Evolutionary conservation across 2,113 vertebrate genomes (phyloP), one percentile per base, ranked within the genome.

Genomic region (Haemorhous mexicanus): DNA sequence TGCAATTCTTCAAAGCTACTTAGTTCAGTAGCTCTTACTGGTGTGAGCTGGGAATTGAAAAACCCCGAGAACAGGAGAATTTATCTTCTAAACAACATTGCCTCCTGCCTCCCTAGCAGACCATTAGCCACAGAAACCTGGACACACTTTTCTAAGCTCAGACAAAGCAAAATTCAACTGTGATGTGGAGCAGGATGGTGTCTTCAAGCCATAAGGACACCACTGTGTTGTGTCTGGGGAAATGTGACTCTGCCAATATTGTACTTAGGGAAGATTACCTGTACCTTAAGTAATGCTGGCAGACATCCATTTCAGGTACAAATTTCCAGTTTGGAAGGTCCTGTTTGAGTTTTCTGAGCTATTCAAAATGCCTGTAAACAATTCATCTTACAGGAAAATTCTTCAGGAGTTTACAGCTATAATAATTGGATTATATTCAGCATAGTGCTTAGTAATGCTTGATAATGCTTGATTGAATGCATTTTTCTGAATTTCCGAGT

Each of bases 61-160:
- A 82, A 3, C 6, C 9, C 2, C 0, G 0, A 63, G 33, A 21
- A 30, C 5, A 59, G 28, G 10, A 70, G 16, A 52, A 43, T 83
- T 70, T 67, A 26, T 89, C 61, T 77, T 70, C 27, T 50, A 63
- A 90, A 49, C 20, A 79, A 5, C 9, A 28, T 53, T 77, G 33
- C 4, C 17, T 81, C 9, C 14, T 49, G 15, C 64, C n/a, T 69
- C 20, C 9, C 50, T 46, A 58, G 46, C 20, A 91, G 32, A 63
- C 17, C 1, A 6, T 53, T 37, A 32, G 66, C 55, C 17, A 46
- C 37, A 81, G 44, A 81, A 84, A 78, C 9, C 15, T 33, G 22
- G 17, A 20, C 15, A 39, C 4, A 11, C 1, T 77, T 76, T 56
- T 66, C 35, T 49, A 47, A 33, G 19, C 52, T 82, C 37, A 84